Evolutionary conservation across 2,888 invertebrate genomes (phyloP).

Genomic region (Vannuccia rotundouncinata): DNA sequence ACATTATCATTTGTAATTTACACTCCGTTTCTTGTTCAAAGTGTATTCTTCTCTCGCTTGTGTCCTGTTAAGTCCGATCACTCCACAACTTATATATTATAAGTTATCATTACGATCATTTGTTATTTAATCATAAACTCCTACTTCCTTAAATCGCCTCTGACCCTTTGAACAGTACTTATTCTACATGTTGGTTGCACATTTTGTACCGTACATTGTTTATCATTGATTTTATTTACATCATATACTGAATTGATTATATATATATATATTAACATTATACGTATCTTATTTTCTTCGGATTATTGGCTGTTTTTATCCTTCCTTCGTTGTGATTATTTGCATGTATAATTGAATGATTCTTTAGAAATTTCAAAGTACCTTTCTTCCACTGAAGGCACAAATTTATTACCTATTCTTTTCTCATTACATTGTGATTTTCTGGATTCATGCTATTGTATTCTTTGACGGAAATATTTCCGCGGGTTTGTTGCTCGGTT

Average conservation of each 20-base stretch:
- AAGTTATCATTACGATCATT: neutral
- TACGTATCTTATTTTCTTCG: neutral
- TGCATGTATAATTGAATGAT: no score
- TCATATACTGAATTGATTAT: neutral
- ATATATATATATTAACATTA: neutral
- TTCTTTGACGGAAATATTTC: no score
- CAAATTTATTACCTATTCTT: no score
- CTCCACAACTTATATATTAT: neutral
- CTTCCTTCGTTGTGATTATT: neutral
- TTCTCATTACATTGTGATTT: no score
- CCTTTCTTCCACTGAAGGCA: no score
- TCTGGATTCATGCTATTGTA: no score
- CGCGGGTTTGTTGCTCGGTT: no score
- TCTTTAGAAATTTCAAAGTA: no score
- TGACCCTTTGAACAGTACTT: neutral
- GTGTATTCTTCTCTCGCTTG: neutral
- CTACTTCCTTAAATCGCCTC: neutral
- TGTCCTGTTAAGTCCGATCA: neutral
- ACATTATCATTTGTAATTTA: neutral
- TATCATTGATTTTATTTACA: no score
- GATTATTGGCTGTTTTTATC: neutral
- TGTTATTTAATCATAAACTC: neutral
- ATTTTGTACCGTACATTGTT: neutral
- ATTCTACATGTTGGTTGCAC: neutral
- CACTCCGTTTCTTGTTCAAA: neutral